Evolutionary conservation across 2,797 vertebrate species (phyloP), one percentile per base, ranked within the genome.

Genomic region (Pyrocephalus nanus): DNA sequence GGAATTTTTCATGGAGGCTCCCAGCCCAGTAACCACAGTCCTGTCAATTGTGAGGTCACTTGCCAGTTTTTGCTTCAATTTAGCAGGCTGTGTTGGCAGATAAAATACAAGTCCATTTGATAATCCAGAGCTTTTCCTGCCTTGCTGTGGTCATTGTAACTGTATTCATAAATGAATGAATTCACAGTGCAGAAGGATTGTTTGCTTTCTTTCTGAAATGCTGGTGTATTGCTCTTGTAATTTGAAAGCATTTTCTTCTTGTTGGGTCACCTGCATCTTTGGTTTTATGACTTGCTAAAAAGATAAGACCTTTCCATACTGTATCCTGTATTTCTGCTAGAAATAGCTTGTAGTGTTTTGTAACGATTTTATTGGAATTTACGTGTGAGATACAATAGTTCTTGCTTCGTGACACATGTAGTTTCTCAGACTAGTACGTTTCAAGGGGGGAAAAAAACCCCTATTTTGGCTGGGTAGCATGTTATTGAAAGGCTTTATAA

Each of bases 341-440:
- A 70, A 88, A 60, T 16, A 36, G 11, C 19, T 81, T 43, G 29
- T 14, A 36, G 38, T 43, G 7, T 43, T 91, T 77, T n/a, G 29
- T 42, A 38, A 61, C 57, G 38, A 50, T 73, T 58, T 78, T n/a
- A 22, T 30, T 71, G 45, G 36, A 54, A 58, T 83, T 88, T 57
- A 22, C 32, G 2, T 23, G 5, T 15, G 5, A 51, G 38, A 53
- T 40, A 20, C 15, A 70, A 0, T 40, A 69, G 23, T 76, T 65
- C 42, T 55, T 69, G 27, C 17, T 61, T 62, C 0, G 0, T 60
- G 40, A 38, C 9, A 15, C 7, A 3, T 43, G 27, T 67, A 1
- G 14, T 87, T 92, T 81, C 57, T 86, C 30, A 64, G 38, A 50
- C 12, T 26, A 7, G 3, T 43, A 19, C 1, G 0, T 71, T 55